Conservation (phyloP, 2,888 invertebrate genomes). For the Hemithea aestivaria region DNA sequence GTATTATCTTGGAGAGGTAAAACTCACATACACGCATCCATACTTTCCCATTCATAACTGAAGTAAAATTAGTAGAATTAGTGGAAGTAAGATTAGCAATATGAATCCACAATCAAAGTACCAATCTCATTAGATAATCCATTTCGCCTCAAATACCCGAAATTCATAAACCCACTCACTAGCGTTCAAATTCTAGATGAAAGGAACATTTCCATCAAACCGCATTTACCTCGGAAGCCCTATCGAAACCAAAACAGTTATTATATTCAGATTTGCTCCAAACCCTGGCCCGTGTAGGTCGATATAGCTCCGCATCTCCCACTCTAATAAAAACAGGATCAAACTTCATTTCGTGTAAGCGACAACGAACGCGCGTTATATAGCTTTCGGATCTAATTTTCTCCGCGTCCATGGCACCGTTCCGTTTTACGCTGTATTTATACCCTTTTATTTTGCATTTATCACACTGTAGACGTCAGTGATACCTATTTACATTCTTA, state of each 20-base stretch:
- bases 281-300: constrained; percentile 14
- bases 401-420: constrained; percentile 26
- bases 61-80: too few species aligned
- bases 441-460: constrained; percentile 29
- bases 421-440: constrained; percentile 33
- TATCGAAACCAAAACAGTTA: constrained; percentile 12
- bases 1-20: too few species aligned
- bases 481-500: constrained; percentile 15
- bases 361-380: constrained; percentile 46
- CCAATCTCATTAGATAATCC: too few species aligned
- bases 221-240: constrained; percentile 10
- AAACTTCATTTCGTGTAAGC: constrained; percentile 52
- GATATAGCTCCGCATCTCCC: constrained; percentile 27
- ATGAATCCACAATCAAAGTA: too few species aligned
- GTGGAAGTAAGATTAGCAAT: too few species aligned
- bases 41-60: too few species aligned
- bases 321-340: constrained; percentile 48
- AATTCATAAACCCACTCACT: not conserved
- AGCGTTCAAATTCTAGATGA: not conserved
- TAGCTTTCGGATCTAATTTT: constrained; percentile 60
- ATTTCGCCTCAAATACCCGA: too few species aligned
- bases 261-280: constrained; percentile 13
- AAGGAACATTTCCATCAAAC: constrained; percentile 4
- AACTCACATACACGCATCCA: too few species aligned
- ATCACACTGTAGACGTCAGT: constrained; percentile 18